phyloP scores from a whole-genome alignment of 1,140 invertebrate genomes.

The Listronotus bonariensis region DNA sequence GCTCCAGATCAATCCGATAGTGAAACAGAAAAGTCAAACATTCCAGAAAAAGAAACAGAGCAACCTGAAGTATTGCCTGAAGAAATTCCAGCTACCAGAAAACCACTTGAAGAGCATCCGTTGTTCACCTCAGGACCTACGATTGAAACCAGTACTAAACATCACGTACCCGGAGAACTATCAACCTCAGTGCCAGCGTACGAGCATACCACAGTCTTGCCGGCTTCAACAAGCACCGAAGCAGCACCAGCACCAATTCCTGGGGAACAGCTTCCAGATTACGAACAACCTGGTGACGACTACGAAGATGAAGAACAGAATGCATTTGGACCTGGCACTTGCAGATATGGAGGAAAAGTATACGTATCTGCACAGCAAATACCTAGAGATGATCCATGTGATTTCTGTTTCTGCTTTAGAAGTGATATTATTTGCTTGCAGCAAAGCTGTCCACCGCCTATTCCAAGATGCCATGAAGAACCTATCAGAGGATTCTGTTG shows the following conservation, averaged over 20 bases:
- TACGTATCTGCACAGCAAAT: conserved; percentile 95
- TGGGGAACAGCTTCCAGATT: conserved; percentile 46
- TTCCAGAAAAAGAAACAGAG: conserved; percentile 11
- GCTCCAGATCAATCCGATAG: conserved; percentile 1
- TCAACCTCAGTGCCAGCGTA: conserved; percentile 41
- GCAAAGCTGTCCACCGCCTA: conserved; percentile 92
- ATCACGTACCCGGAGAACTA: conserved; percentile 41
- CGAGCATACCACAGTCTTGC: conserved; percentile 21
- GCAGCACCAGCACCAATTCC: conserved; percentile 32
- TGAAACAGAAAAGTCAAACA: background rate
- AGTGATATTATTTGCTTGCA: conserved; percentile 94
- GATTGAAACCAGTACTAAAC: conserved; percentile 31
- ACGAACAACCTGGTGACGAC: conserved; percentile 60
- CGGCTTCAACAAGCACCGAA: conserved; percentile 44
- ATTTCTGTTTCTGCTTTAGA: conserved; percentile 96
- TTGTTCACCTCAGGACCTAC: conserved; percentile 39
- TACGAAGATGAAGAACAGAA: conserved; percentile 73
- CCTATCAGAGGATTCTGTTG: conserved; percentile 92
- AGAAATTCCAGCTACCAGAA: conserved; percentile 9
- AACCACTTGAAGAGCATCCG: conserved; percentile 9
- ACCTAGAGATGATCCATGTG: conserved; percentile 89
- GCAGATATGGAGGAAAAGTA: conserved; percentile 85
- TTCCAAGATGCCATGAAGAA: conserved; percentile 87
- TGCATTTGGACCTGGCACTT: conserved; percentile 83
- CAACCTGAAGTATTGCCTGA: conserved; percentile 6